Evolutionary conservation across 1,140 invertebrate genomes (phyloP).

Genomic region (Drosophila rhopaloa): DNA sequence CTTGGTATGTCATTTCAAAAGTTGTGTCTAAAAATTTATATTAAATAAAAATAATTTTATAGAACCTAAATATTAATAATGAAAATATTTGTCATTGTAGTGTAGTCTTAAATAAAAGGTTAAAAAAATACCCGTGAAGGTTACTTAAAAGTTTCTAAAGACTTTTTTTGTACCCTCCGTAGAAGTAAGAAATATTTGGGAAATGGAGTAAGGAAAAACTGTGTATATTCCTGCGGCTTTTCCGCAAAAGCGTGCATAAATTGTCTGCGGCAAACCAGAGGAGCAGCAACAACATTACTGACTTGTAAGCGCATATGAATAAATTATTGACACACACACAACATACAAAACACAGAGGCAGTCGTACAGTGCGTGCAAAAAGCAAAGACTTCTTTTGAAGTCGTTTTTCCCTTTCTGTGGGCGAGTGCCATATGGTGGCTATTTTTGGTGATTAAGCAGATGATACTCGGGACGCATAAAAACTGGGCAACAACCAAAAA

Average conservation of each 20-base stretch:
- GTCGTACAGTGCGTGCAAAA: constrained; percentile 69
- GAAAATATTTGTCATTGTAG: too few species aligned
- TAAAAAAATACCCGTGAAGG: background rate
- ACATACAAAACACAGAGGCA: constrained; percentile 21
- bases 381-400: constrained; percentile 68
- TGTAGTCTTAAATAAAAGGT: background rate
- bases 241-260: constrained; percentile 80
- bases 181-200: constrained; percentile 17
- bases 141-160: background rate
- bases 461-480: constrained; percentile 63
- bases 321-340: constrained; percentile 73
- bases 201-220: constrained; percentile 47
- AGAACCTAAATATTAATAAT: too few species aligned
- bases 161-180: background rate
- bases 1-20: background rate
- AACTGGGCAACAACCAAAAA: constrained; percentile 39
- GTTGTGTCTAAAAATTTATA: background rate
- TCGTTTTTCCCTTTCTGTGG: constrained; percentile 17
- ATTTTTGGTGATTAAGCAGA: constrained; percentile 83
- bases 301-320: constrained; percentile 83
- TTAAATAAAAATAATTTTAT: background rate
- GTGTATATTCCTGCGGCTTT: constrained; percentile 59
- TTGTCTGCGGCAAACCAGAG: constrained; percentile 77
- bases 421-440: constrained; percentile 80
- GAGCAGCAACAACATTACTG: constrained; percentile 67